phyloP scores from a whole-genome alignment of 2,797 vertebrate species.

The Poliocrania exsul region DNA sequence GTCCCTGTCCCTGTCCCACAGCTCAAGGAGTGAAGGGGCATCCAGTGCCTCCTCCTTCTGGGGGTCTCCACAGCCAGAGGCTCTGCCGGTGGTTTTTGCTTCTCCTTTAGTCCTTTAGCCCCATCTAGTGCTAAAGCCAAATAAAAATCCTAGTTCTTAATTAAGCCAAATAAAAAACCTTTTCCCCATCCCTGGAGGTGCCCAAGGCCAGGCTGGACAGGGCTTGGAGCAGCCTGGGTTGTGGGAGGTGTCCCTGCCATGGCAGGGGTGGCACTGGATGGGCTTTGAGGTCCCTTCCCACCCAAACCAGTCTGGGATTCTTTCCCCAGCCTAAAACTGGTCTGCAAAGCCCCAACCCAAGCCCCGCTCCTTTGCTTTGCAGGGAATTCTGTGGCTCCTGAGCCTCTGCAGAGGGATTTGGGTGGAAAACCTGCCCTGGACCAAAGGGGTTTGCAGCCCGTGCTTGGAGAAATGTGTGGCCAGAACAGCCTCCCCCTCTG shows the following conservation, averaged over 20 bases:
- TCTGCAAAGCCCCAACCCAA: neutral
- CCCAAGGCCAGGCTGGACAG: too few relatives aligned
- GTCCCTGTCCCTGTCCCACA: neutral
- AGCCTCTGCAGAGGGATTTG: neutral
- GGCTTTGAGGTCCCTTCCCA: fast-evolving
- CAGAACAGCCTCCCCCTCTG: fast-evolving
- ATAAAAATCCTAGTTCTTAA: neutral
- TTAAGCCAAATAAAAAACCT: neutral
- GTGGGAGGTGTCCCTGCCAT: too few relatives aligned
- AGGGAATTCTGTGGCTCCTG: neutral
- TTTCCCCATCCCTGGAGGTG: too few relatives aligned
- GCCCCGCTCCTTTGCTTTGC: fast-evolving
- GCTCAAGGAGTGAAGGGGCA: fast-evolving
- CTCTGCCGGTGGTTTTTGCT: fast-evolving
- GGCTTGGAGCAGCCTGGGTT: too few relatives aligned
- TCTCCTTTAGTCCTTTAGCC: slow-evolving; percentile 2
- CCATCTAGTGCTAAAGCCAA: slow-evolving; percentile 50
- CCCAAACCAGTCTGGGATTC: neutral
- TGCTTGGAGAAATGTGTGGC: neutral
- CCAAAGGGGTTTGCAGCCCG: neutral
- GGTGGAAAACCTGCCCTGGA: fast-evolving
- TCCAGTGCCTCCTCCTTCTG: neutral
- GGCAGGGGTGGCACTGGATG: neutral
- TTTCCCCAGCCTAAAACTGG: neutral
- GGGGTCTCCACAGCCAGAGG: fast-evolving